Conservation (phyloP, 2,888 invertebrate genomes). For the Pachliopta kotzebuea region DNA sequence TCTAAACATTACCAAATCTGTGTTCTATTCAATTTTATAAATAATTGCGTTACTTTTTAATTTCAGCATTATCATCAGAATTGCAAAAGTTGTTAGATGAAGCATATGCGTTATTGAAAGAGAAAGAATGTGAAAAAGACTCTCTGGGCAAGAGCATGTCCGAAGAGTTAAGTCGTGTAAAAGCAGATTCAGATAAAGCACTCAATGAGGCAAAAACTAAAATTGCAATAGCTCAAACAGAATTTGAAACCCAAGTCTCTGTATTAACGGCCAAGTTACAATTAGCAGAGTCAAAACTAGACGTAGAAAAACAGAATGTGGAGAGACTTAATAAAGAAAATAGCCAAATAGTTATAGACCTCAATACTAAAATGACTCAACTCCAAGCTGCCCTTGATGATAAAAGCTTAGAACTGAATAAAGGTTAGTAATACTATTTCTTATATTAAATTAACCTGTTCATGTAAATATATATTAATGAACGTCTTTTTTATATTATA, state of each 20-base stretch:
- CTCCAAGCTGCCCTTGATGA: conserved; percentile 75
- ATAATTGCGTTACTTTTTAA: conserved; percentile 23
- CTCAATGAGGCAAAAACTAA: conserved; percentile 81
- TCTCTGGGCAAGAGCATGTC: conserved; percentile 74
- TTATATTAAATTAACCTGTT: not conserved
- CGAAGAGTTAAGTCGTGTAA: conserved; percentile 67
- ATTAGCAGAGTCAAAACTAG: conserved; percentile 73
- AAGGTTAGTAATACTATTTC: conserved; percentile 54
- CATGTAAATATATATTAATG: not conserved
- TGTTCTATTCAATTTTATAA: not conserved
- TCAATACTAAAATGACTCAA: conserved; percentile 68
- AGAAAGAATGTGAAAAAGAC: conserved; percentile 76
- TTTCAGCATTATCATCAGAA: conserved; percentile 73
- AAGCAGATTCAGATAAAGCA: conserved; percentile 75
- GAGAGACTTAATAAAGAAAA: conserved; percentile 73
- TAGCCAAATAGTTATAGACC: conserved; percentile 70
- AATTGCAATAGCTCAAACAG: conserved; percentile 83
- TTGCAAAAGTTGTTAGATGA: conserved; percentile 75
- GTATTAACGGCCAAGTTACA: conserved; percentile 76
- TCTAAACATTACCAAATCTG: not conserved
- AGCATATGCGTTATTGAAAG: conserved; percentile 74
- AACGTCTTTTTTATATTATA: not conserved
- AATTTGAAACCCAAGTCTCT: conserved; percentile 81
- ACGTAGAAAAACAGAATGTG: conserved; percentile 68
- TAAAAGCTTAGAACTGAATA: conserved; percentile 74